Evolutionary conservation across 2,888 invertebrate species (phyloP), one percentile per base, ranked within the genome.

Genomic region (Epistrophe grossulariae): DNA sequence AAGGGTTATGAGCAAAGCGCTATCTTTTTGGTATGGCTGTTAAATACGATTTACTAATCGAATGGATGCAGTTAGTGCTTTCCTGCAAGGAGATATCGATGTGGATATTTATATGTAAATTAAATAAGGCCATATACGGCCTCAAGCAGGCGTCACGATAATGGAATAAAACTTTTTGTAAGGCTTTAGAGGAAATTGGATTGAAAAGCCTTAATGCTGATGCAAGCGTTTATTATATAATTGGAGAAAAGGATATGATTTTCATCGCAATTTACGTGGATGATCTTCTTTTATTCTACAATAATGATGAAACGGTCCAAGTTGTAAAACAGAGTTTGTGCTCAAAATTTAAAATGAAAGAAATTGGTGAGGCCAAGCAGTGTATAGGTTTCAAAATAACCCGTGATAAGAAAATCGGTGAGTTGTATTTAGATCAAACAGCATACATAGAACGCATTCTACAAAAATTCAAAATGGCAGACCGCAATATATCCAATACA

Each of bases 41-140:
- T 60, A 50, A 60, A 60, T 48, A 50, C 15, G 19, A 50, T 10
- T 38, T 60, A 31, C 13, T 24, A 24, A 60, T 73, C n/a, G 60
- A 73, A 73, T 73, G 73, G 50, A 60, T 35, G 60, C 62, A 8
- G 50, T 62, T 1, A 40, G n/a, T 38, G 74, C 62, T 9, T 73
- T 73, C 15, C 24, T 73, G 35, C 72, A 60, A 48, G 72, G 35
- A 2, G 35, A 38, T 13, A 43, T 48, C 13, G 45, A 45, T 17
- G 45, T 45, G 31, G 31, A 45, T n/a, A 13, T 59, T 59, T 59
- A 35, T 15, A 45, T 72, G 48, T 45, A 55, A 66, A 31, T 31
- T 66, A 9, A 76, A 76, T 28, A 66, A 76, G 31, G 35, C 45
- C 15, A 55, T 62, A 6, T 64, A 74, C 19, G 76, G 76, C 13